Evolutionary conservation across 2,113 vertebrate species (phyloP), one percentile per base, ranked within the genome.

Genomic region (Lophius piscatorius): DNA sequence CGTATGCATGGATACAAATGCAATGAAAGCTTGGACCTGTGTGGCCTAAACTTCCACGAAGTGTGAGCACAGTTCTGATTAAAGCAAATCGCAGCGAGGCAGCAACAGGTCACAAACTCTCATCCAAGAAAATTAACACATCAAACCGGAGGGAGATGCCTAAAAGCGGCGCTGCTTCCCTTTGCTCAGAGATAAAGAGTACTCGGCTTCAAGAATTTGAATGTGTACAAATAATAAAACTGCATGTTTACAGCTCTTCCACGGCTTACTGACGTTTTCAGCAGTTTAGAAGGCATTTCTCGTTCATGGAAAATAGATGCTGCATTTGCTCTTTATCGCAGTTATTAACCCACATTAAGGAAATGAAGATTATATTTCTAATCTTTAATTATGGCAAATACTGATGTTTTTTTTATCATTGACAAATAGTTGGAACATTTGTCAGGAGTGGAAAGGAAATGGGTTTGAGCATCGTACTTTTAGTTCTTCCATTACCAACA

Each of bases 61-160:
- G 26, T 52, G 24, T 34, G 33, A 49, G 58, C 35, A 35, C 47
- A 51, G 49, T 64, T 76, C 26, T 70, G 60, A 64, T 47, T 41
- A 69, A 47, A 63, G 29, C 14, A 73, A 74, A 78, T 55, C 63
- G 38, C 77, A 56, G 17, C 6, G 10, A 54, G 48, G 16, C 62
- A 76, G 18, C 62, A 58, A 34, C 20, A 74, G 65, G 52, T 78
- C 61, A 74, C 18, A 8, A 17, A 74, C 49, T 39, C 50, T 5
- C 28, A 62, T 40, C 55, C 68, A 56, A 80, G 76, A 82, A 68
- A 76, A 78, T 67, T 8, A 49, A 20, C 29, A 35, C 9, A 36
- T 17, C 44, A 6, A 39, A 40, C 21, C 39, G 55, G 49, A 63
- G 39, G 61, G 23, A 28, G 9, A 69, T 35, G 49, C 10, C 55